Evolutionary conservation across 2,888 invertebrate genomes (phyloP), one percentile per base, ranked within the genome.

Genomic region (Eupeodes latifasciatus): DNA sequence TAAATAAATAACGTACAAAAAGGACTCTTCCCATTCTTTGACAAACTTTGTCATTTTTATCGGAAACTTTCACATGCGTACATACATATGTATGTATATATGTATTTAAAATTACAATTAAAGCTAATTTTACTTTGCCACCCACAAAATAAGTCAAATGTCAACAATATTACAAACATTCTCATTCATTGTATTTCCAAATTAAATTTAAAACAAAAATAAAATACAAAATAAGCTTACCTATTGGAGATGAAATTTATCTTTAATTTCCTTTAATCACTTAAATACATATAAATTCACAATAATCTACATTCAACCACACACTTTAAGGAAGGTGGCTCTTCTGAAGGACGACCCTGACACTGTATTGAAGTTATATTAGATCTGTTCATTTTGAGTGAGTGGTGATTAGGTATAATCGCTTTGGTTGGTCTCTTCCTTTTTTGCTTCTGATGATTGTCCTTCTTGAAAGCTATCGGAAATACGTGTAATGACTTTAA

Each of bases 321-420:
- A 53, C 40, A 10, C 34, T 36, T 72, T 66, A 34, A n/a, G 27
- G 16, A 64, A 64, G 44, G 27, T 51, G 49, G 49, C 14, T 34
- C 14, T 34, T 34, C 55, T 4, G 66, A 81, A 76, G 81, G 69
- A 55, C 62, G 59, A 71, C 11, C 19, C 47, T 34, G 59, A 72
- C 27, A 64, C 64, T 81, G 55, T n/a, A 53, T 36, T 16, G 44
- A 36, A 27, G 27, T 59, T 51, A 66, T 85, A 40, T 40, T 27
- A 81, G 61, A 55, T 69, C 44, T 62, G 51, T 69, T 27, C 16
- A 51, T 12, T 80, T 74, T 83, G 79, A 80, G 62, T 83, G 83
- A 86, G 51, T 49, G 82, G 86, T 72, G 79, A 87, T 83, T 84
- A 80, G 66, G 83, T 62, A 77, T 80, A 87, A 84, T 87, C 84